phyloP scores from a whole-genome alignment of 1,140 invertebrate species.

The Agrilus planipennis region DNA sequence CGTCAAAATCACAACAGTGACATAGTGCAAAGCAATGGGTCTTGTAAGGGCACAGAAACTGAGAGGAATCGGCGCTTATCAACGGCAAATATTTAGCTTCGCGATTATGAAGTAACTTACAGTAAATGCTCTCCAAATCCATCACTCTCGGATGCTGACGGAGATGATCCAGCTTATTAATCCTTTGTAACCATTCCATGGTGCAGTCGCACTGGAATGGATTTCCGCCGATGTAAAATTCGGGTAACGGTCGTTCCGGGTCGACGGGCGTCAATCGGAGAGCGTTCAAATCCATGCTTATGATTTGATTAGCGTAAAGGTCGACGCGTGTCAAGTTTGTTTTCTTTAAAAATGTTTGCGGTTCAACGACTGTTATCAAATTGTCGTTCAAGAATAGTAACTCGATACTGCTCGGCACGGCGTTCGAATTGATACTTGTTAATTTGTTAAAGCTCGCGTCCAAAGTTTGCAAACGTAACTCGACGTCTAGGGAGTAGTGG shows the following conservation, averaged over 20 bases:
- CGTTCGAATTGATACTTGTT: constrained; percentile 51
- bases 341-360: constrained; percentile 74
- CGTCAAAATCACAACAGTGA: constrained; percentile 90
- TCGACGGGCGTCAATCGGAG: constrained; percentile 59
- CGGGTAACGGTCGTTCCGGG: constrained; percentile 54
- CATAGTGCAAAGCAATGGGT: constrained; percentile 86
- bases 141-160: constrained; percentile 79
- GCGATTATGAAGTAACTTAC: constrained; percentile 75
- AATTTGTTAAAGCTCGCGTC: constrained; percentile 77
- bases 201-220: constrained; percentile 79
- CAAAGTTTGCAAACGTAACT: constrained; percentile 60
- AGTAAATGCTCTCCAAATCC: constrained; percentile 84
- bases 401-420: constrained; percentile 66
- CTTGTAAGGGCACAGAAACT: constrained; percentile 86
- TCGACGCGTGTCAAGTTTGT: constrained; percentile 70
- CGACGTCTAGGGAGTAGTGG: constrained; percentile 54
- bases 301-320: constrained; percentile 74
- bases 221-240: constrained; percentile 81
- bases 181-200: constrained; percentile 78
- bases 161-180: constrained; percentile 59
- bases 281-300: constrained; percentile 68
- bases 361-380: constrained; percentile 62
- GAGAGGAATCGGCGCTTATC: constrained; percentile 70
- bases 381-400: constrained; percentile 74
- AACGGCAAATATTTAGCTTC: constrained; percentile 70